These are phyloP conservation scores for Erebia palarica DNA, from an alignment of 2,888 invertebrate genomes.

Conservation along the genomic window DNA sequence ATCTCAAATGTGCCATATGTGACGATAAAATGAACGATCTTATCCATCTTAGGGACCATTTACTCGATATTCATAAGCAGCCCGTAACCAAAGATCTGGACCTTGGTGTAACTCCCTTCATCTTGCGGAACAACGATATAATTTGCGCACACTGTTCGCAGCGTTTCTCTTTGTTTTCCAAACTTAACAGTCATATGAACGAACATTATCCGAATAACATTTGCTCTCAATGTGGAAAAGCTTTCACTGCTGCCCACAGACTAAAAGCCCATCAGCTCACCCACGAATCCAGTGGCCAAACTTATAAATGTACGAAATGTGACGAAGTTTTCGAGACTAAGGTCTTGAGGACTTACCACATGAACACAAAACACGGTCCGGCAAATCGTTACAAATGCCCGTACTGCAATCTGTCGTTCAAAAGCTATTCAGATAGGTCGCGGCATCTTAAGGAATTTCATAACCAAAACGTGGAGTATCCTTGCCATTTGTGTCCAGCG, in stretches of 20 bases:
- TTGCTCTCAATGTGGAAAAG: slow-evolving; percentile 70
- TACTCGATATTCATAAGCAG: slow-evolving; percentile 58
- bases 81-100: slow-evolving; percentile 53
- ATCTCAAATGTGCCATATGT: slow-evolving; percentile 64
- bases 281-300: slow-evolving; percentile 50
- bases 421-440: slow-evolving; percentile 58
- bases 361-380: slow-evolving; percentile 54
- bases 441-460: slow-evolving; percentile 59
- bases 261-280: slow-evolving; percentile 61
- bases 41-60: slow-evolving; percentile 59
- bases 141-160: slow-evolving; percentile 60
- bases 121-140: slow-evolving; percentile 53
- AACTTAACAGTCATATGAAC: slow-evolving; percentile 69
- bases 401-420: slow-evolving; percentile 64
- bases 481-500: slow-evolving; percentile 64
- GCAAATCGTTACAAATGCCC: slow-evolving; percentile 57
- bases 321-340: slow-evolving; percentile 55
- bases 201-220: slow-evolving; percentile 69
- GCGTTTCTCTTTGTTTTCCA: slow-evolving; percentile 61
- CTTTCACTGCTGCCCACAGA: slow-evolving; percentile 59
- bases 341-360: slow-evolving; percentile 56
- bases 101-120: slow-evolving; percentile 64
- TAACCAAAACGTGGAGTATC: slow-evolving; percentile 61
- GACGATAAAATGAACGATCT: slow-evolving; percentile 48
- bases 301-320: slow-evolving; percentile 62